These are phyloP conservation scores for Coenonympha arcania DNA, from an alignment of 2,888 invertebrate genomes.

Conservation along the genomic window DNA sequence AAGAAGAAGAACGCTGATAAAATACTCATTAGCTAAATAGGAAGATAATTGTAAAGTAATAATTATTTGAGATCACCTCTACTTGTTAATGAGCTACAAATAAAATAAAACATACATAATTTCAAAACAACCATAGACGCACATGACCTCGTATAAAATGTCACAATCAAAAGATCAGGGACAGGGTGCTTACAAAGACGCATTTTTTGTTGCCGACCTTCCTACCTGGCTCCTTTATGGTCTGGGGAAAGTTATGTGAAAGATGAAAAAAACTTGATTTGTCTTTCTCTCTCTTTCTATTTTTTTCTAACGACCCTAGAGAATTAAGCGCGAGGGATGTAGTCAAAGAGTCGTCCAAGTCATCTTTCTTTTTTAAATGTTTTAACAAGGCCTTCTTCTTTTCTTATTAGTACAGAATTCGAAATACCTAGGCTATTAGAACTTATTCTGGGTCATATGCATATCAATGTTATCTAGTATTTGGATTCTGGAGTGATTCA, in stretches of 20 bases:
- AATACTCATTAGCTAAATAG: no score
- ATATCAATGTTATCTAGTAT: no score
- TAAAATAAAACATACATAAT: slow-evolving; percentile 11
- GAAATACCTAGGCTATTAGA: no score
- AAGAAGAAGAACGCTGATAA: no score
- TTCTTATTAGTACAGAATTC: no score
- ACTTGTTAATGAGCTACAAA: no score
- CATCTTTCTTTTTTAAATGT: not conserved
- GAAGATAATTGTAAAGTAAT: no score
- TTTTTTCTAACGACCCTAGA: slow-evolving; percentile 40
- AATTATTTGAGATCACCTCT: no score
- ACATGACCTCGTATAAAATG: slow-evolving; percentile 47
- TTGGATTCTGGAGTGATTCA: no score
- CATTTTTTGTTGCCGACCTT: slow-evolving; percentile 42
- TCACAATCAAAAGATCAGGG: slow-evolving; percentile 59
- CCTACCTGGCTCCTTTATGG: slow-evolving; percentile 63
- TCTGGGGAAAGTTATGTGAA: slow-evolving; percentile 67
- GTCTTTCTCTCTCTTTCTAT: slow-evolving; percentile 54
- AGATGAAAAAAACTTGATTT: slow-evolving; percentile 62
- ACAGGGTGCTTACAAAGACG: slow-evolving; percentile 39
- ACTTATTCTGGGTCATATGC: no score
- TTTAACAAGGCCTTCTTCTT: no score
- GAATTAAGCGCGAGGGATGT: slow-evolving; percentile 34
- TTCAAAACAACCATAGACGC: slow-evolving; percentile 9
- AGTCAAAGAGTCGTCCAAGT: not conserved